Percentiles rank a stretch among this genome's conserved stretches.
These are phyloP conservation scores for Hoplostethus atlanticus DNA, from an alignment of 2,797 vertebrate species.

Conservation along the genomic window DNA sequence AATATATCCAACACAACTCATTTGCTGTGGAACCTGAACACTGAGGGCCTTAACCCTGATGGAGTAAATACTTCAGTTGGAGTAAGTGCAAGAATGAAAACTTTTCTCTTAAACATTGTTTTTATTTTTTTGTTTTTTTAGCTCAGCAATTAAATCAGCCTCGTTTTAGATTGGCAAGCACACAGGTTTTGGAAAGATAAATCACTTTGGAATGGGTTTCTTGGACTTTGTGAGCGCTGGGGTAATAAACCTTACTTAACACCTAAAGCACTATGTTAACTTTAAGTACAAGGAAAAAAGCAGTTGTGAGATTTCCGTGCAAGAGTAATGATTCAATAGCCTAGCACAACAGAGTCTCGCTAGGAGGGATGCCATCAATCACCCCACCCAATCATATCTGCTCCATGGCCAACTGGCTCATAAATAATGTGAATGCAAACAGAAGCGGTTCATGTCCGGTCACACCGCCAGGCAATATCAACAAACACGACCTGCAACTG, in stretches of 20 bases:
- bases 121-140: constrained; percentile 48
- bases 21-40: too few species aligned
- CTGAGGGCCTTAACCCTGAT: background rate
- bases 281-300: background rate
- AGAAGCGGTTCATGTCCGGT: constrained; percentile 34
- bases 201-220: constrained; percentile 23
- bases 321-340: constrained; percentile 32
- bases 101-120: constrained; percentile 40
- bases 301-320: constrained; percentile 1
- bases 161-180: constrained; percentile 19
- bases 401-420: constrained; percentile 45
- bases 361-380: constrained; percentile 38
- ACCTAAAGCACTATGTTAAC: constrained; percentile 15
- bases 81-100: constrained; percentile 33
- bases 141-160: constrained; percentile 36
- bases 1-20: too few species aligned
- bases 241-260: constrained; percentile 12
- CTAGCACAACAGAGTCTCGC: constrained; percentile 22
- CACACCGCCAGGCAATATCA: constrained; percentile 40
- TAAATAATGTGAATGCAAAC: constrained; percentile 62
- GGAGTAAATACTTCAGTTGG: constrained; percentile 29
- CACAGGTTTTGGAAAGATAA: constrained; percentile 4
- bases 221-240: constrained; percentile 26
- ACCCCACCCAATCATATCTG: constrained; percentile 57
- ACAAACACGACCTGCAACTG: constrained; percentile 18